Percentiles rank a stretch among this genome's conserved stretches.
phyloP scores from a whole-genome alignment of 2,113 vertebrate genomes.

The Chaenocephalus aceratus region DNA sequence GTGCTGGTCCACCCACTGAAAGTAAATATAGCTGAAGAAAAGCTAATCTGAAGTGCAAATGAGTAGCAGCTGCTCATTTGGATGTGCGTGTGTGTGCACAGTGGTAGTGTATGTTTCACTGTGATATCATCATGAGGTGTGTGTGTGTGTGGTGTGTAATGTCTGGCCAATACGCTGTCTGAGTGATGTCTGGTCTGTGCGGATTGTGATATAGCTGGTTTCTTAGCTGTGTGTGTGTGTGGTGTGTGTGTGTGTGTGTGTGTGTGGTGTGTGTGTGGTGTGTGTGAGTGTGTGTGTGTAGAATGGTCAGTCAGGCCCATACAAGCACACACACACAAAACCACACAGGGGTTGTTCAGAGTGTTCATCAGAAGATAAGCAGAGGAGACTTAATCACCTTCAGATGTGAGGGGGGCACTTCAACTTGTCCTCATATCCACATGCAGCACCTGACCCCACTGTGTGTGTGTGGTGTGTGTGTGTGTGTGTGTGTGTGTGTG shows the following conservation, averaged over 20 bases:
- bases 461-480: constrained; percentile 27
- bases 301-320: constrained; percentile 48
- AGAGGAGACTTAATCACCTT: constrained; percentile 80
- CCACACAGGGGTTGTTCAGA: constrained; percentile 59
- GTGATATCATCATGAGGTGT: constrained; percentile 73
- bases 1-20: constrained; percentile 49
- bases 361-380: constrained; percentile 85
- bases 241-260: constrained; percentile 34
- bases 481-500: constrained; percentile 22
- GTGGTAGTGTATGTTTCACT: constrained; percentile 64
- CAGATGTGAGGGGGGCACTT: constrained; percentile 81
- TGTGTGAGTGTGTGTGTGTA: constrained; percentile 31
- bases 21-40: constrained; percentile 59
- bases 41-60: constrained; percentile 77
- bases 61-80: constrained; percentile 72
- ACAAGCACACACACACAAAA: constrained; percentile 24
- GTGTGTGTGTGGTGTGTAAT: constrained; percentile 75
- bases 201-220: constrained; percentile 64
- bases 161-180: constrained; percentile 72
- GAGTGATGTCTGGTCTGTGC: constrained; percentile 73
- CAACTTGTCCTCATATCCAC: constrained; percentile 74
- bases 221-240: constrained; percentile 43
- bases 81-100: constrained; percentile 2
- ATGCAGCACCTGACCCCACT: constrained; percentile 66
- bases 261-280: constrained; percentile 38